A percentile compares a stretch with the other conserved stretches of the same genome.
Evolutionary conservation across 2,797 vertebrate species (phyloP).

Genomic region (Molossus molossus): DNA sequence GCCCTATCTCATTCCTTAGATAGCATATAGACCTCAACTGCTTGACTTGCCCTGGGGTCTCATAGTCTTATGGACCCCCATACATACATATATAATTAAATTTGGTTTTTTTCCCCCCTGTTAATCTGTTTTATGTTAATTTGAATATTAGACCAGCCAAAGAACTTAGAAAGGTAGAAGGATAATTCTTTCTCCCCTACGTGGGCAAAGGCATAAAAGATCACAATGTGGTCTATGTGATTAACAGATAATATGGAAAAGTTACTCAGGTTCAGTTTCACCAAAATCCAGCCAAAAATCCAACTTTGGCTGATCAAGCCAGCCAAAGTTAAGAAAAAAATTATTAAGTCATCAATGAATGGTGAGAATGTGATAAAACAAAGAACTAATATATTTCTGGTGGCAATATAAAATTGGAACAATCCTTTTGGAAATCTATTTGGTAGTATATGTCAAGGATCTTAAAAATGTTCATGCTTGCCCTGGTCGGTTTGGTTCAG

Average conservation of each 20-base stretch:
- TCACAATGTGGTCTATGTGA: background rate
- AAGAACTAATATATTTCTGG: background rate
- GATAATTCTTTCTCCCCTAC: background rate
- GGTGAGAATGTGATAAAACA: constrained; percentile 5
- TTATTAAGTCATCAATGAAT: background rate
- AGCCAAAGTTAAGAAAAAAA: constrained; percentile 33
- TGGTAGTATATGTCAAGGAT: too few relatives aligned
- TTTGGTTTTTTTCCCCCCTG: background rate
- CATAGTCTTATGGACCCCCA: background rate
- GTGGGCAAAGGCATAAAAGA: background rate
- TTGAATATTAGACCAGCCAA: background rate
- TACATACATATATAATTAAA: background rate
- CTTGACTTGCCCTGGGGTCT: background rate
- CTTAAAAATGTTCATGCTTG: background rate
- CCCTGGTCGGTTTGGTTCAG: too few relatives aligned
- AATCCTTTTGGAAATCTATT: too few relatives aligned
- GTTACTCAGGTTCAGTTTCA: constrained; percentile 7
- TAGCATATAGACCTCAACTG: background rate
- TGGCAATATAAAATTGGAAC: background rate
- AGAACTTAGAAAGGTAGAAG: background rate
- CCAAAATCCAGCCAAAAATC: background rate
- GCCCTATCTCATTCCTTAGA: background rate
- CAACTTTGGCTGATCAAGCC: background rate
- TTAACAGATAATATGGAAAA: background rate
- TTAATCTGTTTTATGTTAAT: background rate